Evolutionary conservation across 1,140 invertebrate genomes (phyloP).

Genomic region (Chymomyza costata): DNA sequence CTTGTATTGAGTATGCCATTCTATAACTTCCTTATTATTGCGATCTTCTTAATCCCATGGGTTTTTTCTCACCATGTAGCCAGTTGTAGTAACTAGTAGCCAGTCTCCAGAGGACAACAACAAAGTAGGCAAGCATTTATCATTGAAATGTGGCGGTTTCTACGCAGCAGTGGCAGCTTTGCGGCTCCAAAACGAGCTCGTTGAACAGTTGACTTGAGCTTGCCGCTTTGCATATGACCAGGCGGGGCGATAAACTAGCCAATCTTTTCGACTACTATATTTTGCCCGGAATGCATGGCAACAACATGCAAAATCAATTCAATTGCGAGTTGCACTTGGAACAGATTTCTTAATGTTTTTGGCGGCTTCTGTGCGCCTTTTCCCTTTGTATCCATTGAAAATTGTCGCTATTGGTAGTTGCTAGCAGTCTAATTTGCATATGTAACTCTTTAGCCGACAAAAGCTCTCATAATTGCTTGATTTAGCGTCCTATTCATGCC

Average conservation of each 20-base stretch:
- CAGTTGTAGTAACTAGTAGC: constrained; percentile 15
- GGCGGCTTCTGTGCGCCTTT: too few species aligned
- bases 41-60: too few species aligned
- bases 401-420: too few species aligned
- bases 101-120: too few species aligned
- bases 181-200: too few species aligned
- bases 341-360: constrained; percentile 44
- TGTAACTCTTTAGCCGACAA: constrained; percentile 55
- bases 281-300: constrained; percentile 52
- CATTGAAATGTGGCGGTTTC: constrained; percentile 69
- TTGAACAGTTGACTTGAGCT: constrained; percentile 16
- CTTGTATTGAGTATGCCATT: too few species aligned
- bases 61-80: too few species aligned
- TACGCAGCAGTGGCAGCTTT: constrained; percentile 47
- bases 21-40: too few species aligned
- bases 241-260: constrained; percentile 64
- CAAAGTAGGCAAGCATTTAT: constrained; percentile 47
- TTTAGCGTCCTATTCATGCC: constrained; percentile 64
- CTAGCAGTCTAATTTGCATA: constrained; percentile 61
- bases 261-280: constrained; percentile 8
- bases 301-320: constrained; percentile 62
- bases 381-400: background rate
- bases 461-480: constrained; percentile 72
- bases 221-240: constrained; percentile 44
- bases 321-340: constrained; percentile 37